A percentile compares a stretch with the other conserved stretches of the same genome.
phyloP scores from a whole-genome alignment of 2,888 invertebrate genomes.

The Ctena decussata region DNA sequence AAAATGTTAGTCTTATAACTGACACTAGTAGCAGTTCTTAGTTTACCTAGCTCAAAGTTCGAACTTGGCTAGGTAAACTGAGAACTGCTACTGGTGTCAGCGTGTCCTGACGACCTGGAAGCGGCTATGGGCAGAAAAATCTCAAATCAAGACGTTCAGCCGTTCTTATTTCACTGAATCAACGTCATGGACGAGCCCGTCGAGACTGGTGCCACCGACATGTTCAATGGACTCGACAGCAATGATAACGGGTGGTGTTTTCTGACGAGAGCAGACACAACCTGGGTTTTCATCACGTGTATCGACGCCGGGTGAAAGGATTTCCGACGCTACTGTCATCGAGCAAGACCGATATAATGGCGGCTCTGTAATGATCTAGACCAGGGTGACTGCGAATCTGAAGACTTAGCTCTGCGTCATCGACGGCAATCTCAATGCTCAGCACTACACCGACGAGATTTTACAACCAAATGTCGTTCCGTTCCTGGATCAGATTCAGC shows the following conservation, averaged over 20 bases:
- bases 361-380: not conserved
- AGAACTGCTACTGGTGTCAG: not conserved
- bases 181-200: not conserved
- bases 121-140: not conserved
- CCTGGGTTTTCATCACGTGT: not conserved
- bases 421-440: conserved; percentile 2
- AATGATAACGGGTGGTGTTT: not conserved
- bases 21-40: not conserved
- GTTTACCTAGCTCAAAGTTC: not conserved
- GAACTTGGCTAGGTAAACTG: not conserved
- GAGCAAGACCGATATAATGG: not conserved
- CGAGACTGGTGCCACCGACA: not conserved
- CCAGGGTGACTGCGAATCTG: not conserved
- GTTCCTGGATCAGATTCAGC: conserved; percentile 1
- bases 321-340: not conserved
- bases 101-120: not conserved
- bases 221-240: not conserved
- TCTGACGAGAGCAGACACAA: not conserved
- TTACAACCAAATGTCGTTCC: not conserved
- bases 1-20: too few species aligned
- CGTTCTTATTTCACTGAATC: not conserved
- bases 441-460: not conserved
- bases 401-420: conserved; percentile 21
- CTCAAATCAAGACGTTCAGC: not conserved
- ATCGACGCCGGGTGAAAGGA: not conserved